Percentiles rank a stretch among this genome's conserved stretches.
Conservation (phyloP, 2,888 invertebrate genomes). For the Octonoba sinensis region DNA sequence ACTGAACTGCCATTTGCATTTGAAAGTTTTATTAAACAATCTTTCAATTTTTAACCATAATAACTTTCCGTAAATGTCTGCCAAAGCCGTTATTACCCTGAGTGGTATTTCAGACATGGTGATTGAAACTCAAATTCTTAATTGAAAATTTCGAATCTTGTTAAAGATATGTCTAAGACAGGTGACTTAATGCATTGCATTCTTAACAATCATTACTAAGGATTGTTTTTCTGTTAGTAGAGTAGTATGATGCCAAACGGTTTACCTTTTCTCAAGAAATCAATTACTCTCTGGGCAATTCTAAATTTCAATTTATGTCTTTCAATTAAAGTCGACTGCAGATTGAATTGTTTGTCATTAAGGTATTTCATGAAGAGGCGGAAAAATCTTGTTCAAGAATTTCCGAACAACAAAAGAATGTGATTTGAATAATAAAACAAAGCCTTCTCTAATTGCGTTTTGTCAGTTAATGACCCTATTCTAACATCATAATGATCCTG, state of each 20-base stretch:
- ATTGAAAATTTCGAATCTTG: slow-evolving; percentile 44
- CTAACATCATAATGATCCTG: slow-evolving; percentile 12
- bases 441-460: slow-evolving; percentile 12
- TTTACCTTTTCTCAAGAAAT: too few species aligned
- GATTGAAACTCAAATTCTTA: slow-evolving; percentile 37
- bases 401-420: slow-evolving; percentile 5
- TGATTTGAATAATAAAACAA: slow-evolving; percentile 10
- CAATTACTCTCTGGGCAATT: neutral
- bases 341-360: slow-evolving; percentile 34
- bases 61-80: neutral
- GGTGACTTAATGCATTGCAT: too few species aligned
- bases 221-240: too few species aligned
- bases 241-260: too few species aligned
- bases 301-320: too few species aligned
- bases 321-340: slow-evolving; percentile 41
- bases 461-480: slow-evolving; percentile 29
- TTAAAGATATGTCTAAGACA: neutral
- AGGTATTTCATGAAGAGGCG: slow-evolving; percentile 10
- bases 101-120: slow-evolving; percentile 23
- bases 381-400: slow-evolving; percentile 9
- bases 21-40: neutral
- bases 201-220: too few species aligned
- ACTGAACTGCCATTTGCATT: neutral
- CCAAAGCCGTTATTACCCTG: neutral
- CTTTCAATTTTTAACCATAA: neutral